Percentiles rank a stretch among this genome's conserved stretches.
Conservation (phyloP, 1,140 invertebrate species). For the Heliconius hewitsoni region DNA sequence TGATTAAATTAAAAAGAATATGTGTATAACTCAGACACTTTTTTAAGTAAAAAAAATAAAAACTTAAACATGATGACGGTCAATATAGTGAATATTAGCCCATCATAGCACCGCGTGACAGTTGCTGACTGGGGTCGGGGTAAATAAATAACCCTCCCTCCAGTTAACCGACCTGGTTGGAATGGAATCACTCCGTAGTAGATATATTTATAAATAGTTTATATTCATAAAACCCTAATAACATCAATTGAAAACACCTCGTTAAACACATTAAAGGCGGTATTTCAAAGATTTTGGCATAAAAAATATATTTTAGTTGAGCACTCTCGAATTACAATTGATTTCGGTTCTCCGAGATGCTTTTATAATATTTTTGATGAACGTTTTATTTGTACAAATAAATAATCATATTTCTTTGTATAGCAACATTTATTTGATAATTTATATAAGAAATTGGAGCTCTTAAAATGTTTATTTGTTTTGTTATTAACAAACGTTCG, state of each 20-base stretch:
- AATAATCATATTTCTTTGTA: neutral
- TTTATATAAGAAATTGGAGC: neutral
- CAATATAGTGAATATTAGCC: too few relatives aligned
- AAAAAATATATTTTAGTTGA: conserved; percentile 7
- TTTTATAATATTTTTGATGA: neutral
- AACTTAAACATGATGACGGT: too few relatives aligned
- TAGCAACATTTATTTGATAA: neutral
- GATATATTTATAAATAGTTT: too few relatives aligned
- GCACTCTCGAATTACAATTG: conserved; percentile 7
- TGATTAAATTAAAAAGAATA: too few relatives aligned
- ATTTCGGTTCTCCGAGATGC: neutral
- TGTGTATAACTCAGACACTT: too few relatives aligned
- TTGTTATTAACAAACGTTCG: too few relatives aligned
- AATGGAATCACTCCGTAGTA: too few relatives aligned
- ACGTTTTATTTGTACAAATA: neutral
- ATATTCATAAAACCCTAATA: neutral
- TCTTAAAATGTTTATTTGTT: neutral
- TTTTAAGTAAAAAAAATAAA: too few relatives aligned
- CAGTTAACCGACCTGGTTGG: too few relatives aligned
- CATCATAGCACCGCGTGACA: too few relatives aligned
- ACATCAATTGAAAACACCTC: neutral
- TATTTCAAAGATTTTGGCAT: conserved; percentile 1
- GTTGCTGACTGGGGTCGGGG: too few relatives aligned
- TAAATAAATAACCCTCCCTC: too few relatives aligned
- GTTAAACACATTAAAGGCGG: neutral